A percentile compares a stretch with the other conserved stretches of the same genome.
These are phyloP conservation scores for Himalopsyche anomala DNA, from an alignment of 2,888 invertebrate genomes.

Conservation along the genomic window DNA sequence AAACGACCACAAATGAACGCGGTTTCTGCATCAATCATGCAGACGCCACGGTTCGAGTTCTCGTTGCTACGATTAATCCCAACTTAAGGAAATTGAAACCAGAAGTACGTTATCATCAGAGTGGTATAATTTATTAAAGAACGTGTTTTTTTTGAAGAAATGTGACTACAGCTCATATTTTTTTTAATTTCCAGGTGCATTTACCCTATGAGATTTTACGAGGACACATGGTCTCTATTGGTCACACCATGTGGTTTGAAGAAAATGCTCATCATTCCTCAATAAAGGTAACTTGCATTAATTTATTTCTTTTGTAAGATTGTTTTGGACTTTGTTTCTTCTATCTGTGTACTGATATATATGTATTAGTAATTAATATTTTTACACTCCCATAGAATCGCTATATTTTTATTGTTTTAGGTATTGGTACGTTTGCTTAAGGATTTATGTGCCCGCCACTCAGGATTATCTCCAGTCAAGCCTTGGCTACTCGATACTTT, in stretches of 20 bases:
- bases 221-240: slow-evolving; percentile 93
- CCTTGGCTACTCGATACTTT: slow-evolving; percentile 98
- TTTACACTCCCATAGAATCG: background rate
- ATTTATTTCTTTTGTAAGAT: background rate
- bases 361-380: background rate
- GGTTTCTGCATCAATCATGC: slow-evolving; percentile 93
- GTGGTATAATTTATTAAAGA: too few species aligned
- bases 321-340: too few species aligned
- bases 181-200: slow-evolving; percentile 74
- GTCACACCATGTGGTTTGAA: slow-evolving; percentile 98
- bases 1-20: slow-evolving; percentile 68
- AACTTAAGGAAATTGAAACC: slow-evolving; percentile 95
- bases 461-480: slow-evolving; percentile 92
- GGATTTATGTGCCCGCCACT: slow-evolving; percentile 92
- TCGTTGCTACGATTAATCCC: slow-evolving; percentile 95
- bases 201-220: slow-evolving; percentile 86
- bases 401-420: slow-evolving; percentile 66
- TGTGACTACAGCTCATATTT: too few species aligned
- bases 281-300: slow-evolving; percentile 81
- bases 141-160: too few species aligned
- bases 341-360: background rate
- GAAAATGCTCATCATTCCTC: slow-evolving; percentile 98
- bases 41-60: slow-evolving; percentile 90
- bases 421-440: slow-evolving; percentile 95
- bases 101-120: slow-evolving; percentile 74